Evolutionary conservation across 1,140 invertebrate genomes (phyloP), one percentile per base, ranked within the genome.

Genomic region (Drosophila malerkotliana): DNA sequence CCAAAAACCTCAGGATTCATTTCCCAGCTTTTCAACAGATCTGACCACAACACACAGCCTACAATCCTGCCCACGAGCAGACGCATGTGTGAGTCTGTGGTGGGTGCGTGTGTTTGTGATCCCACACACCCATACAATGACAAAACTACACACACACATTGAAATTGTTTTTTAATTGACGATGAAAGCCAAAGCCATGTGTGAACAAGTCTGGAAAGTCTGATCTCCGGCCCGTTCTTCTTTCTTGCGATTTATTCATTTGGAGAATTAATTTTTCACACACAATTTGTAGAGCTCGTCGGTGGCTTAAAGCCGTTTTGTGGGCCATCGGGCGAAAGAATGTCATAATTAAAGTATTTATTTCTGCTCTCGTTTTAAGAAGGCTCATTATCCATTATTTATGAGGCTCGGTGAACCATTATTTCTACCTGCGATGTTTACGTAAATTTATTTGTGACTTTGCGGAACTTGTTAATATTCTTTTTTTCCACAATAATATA

Each of bases 401-500:
- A 83, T 84, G 54, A 26, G 44, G 62, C 58, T 21, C 49, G 28
- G 41, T 0, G 28, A 8, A 47, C 44, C 6, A 18, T 47, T 45
- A 26, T 47, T 68, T 73, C 73, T 69, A 49, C 79, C 63, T 57
- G 32, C 66, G 32, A 48, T 71, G 60, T 63, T 69, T 47, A 54
- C 66, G 52, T 61, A 49, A 72, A 76, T 84, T 76, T 79, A 83
- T 83, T 84, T 83, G 82, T 79, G 79, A 83, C 79, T 83, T 72
- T 82, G 67, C 32, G 49, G 48, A 37, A 51, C 58, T 60, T 76
- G 80, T 79, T 84, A 76, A 76, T 79, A 76, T 14, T 44, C 6
- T 44, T 44, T 44, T 53, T 83, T 75, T 59, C 52, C 54, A 56
- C 55, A 54, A 75, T 79, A 72, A 79, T 68, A 63, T 64, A 72